Evolutionary conservation across 92 coral and sea anemone genomes (phyloP).

Genomic region (Heliopora coerulea): DNA sequence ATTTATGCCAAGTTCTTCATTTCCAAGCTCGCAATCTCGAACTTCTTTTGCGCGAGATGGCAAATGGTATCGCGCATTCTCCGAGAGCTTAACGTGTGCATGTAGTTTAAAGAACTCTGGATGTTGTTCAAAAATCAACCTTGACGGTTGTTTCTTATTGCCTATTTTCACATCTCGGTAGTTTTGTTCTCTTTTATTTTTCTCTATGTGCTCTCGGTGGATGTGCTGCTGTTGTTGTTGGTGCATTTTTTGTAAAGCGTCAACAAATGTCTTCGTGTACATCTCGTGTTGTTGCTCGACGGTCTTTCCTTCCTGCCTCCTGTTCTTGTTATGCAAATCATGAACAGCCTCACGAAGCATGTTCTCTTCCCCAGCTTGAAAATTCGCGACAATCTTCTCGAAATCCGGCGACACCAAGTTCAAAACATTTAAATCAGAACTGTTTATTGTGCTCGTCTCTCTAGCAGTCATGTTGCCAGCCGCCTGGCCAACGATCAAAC

Average conservation of each 20-base stretch:
- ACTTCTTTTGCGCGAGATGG: neutral
- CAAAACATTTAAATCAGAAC: slow-evolving; percentile 84
- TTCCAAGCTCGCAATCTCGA: neutral
- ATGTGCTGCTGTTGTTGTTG: slow-evolving; percentile 62
- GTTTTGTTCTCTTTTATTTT: slow-evolving; percentile 40
- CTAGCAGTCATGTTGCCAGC: slow-evolving; percentile 76
- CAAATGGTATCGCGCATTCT: slow-evolving; percentile 10
- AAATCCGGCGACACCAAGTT: slow-evolving; percentile 93
- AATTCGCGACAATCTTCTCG: slow-evolving; percentile 84
- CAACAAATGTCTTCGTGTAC: slow-evolving; percentile 91
- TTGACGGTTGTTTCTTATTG: slow-evolving; percentile 31
- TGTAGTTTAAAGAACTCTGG: slow-evolving; percentile 29
- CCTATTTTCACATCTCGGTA: slow-evolving; percentile 13
- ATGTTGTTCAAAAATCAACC: neutral
- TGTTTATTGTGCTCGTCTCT: slow-evolving; percentile 63
- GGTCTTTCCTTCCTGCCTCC: slow-evolving; percentile 57
- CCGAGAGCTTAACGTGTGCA: slow-evolving; percentile 43
- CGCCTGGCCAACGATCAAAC: slow-evolving; percentile 75
- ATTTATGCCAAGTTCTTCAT: slow-evolving; percentile 9
- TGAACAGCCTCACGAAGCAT: neutral
- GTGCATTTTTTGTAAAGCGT: slow-evolving; percentile 89
- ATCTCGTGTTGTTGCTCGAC: slow-evolving; percentile 82
- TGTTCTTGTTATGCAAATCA: slow-evolving; percentile 14
- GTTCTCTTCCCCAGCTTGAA: slow-evolving; percentile 65
- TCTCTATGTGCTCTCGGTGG: slow-evolving; percentile 47